Percentiles rank a stretch among this genome's conserved stretches.
Evolutionary conservation across 2,888 invertebrate genomes (phyloP).

Genomic region (Philereme transversata): DNA sequence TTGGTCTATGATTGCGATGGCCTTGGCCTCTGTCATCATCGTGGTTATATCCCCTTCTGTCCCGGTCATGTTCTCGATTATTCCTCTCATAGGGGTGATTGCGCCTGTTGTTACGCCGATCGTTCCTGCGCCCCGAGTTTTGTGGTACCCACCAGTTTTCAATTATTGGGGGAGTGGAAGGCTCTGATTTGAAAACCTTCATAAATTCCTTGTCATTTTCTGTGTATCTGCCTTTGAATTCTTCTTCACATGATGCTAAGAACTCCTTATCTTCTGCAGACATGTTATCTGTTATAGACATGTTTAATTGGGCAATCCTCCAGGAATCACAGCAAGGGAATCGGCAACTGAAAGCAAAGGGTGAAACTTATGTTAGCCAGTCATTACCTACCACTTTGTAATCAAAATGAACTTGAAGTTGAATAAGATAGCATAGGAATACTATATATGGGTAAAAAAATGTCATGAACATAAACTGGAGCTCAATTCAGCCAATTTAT

Average conservation of each 20-base stretch:
- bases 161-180: conserved; percentile 83
- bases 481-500: too few relatives aligned
- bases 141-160: conserved; percentile 80
- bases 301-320: conserved; percentile 38
- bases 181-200: conserved; percentile 68
- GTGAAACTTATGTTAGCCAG: neutral
- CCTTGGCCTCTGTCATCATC: conserved; percentile 44
- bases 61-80: conserved; percentile 39
- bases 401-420: too few relatives aligned
- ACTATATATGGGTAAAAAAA: too few relatives aligned
- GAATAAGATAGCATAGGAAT: too few relatives aligned
- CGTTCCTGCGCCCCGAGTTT: conserved; percentile 57
- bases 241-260: conserved; percentile 85
- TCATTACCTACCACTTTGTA: neutral
- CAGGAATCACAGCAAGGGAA: conserved; percentile 50
- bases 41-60: conserved; percentile 40
- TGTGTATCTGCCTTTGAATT: conserved; percentile 85
- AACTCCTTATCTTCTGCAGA: conserved; percentile 85
- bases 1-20: conserved; percentile 42
- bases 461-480: too few relatives aligned
- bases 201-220: conserved; percentile 86
- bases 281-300: conserved; percentile 56
- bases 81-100: conserved; percentile 51
- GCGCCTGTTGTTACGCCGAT: conserved; percentile 56
- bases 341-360: conserved; percentile 54